Conservation (phyloP, 1,140 invertebrate genomes). For the Triops cancriformis region DNA sequence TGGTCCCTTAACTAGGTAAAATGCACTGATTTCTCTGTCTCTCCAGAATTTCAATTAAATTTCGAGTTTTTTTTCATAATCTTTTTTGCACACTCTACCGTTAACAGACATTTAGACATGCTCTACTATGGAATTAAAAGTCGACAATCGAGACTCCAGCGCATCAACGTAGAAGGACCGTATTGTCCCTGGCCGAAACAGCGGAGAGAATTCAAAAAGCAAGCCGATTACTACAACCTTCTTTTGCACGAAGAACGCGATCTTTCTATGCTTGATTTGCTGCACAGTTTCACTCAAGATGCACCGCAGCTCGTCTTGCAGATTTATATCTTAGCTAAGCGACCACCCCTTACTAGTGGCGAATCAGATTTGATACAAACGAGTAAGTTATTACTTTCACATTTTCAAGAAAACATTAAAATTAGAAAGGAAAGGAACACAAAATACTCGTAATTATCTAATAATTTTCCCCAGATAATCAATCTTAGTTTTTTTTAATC, state of each 20-base stretch:
- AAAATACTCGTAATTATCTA: too few species aligned
- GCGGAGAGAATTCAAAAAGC: conserved; percentile 21
- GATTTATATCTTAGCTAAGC: conserved; percentile 39
- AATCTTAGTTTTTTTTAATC: too few species aligned
- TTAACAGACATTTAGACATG: conserved; percentile 26
- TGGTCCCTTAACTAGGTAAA: conserved; percentile 33
- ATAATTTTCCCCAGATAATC: too few species aligned
- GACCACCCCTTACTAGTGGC: conserved; percentile 27
- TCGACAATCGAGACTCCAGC: conserved; percentile 20
- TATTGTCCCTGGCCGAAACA: conserved; percentile 30
- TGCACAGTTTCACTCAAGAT: conserved; percentile 43
- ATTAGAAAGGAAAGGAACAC: too few species aligned
- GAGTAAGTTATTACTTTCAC: conserved; percentile 17
- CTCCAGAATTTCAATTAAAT: too few species aligned
- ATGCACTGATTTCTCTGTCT: too few species aligned
- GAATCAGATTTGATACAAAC: conserved; percentile 26
- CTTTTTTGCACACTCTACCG: too few species aligned
- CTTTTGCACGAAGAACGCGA: conserved; percentile 31
- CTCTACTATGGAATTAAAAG: conserved; percentile 29
- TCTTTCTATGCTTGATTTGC: conserved; percentile 38
- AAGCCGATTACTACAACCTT: conserved; percentile 29
- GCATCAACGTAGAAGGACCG: conserved; percentile 26
- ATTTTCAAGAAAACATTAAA: not conserved
- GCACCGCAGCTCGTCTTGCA: conserved; percentile 43
- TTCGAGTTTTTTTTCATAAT: too few species aligned